Evolutionary conservation across 2,888 invertebrate species (phyloP).

Genomic region (Caradrina clavipalpis): DNA sequence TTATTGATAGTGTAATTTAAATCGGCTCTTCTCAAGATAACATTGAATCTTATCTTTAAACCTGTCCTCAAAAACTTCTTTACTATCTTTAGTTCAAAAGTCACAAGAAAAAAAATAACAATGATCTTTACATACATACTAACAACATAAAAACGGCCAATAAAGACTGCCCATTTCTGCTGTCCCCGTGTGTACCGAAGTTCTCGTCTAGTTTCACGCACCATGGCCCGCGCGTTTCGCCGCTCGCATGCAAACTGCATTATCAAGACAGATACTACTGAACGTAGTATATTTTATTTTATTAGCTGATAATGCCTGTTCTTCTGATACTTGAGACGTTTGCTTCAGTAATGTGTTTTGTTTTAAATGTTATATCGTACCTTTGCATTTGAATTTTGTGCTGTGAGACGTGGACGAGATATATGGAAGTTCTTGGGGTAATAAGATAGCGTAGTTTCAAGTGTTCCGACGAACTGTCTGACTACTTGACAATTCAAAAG

Average conservation of each 20-base stretch:
- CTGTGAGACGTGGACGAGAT: neutral
- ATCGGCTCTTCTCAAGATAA: neutral
- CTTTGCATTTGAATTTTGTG: slow-evolving; percentile 1
- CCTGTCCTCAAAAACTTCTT: too few species aligned
- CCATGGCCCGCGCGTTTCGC: slow-evolving; percentile 47
- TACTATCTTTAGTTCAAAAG: neutral
- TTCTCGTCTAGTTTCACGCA: slow-evolving; percentile 63
- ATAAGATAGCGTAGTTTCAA: too few species aligned
- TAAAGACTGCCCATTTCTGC: neutral
- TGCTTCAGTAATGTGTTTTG: slow-evolving; percentile 34
- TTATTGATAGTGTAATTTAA: neutral
- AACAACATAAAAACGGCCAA: neutral
- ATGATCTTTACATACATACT: too few species aligned
- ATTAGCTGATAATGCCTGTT: slow-evolving; percentile 53
- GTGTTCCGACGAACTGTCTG: too few species aligned
- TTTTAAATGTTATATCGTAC: slow-evolving; percentile 33
- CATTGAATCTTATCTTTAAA: too few species aligned
- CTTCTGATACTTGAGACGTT: slow-evolving; percentile 25
- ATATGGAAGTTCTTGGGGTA: too few species aligned
- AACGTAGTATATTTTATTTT: slow-evolving; percentile 53
- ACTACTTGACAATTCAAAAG: too few species aligned
- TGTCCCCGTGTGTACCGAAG: slow-evolving; percentile 48
- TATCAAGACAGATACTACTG: slow-evolving; percentile 32
- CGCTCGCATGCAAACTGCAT: slow-evolving; percentile 67
- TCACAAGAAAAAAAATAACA: neutral